Evolutionary conservation across 2,888 invertebrate genomes (phyloP), one percentile per base, ranked within the genome.

Genomic region (Diarsia mendica): DNA sequence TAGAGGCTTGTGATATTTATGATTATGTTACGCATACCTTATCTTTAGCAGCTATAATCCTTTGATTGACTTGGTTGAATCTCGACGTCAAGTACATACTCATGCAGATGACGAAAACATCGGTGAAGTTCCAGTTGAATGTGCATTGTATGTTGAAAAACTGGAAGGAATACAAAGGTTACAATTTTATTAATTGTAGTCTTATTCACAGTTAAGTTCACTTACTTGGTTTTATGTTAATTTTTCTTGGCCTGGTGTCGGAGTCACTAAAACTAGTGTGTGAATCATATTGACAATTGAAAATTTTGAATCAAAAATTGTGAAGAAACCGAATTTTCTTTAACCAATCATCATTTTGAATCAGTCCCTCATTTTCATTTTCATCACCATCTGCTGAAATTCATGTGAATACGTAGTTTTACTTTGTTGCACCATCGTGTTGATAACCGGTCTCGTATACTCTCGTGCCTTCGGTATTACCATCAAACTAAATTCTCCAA

Each of bases 101-200:
- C 23, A 98, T 94, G 65, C 97, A 94, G 86, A 98, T 98, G 18
- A 98, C 97, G 88, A 98, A 98, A 8, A 97, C 90, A 88, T 98
- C 97, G 79, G 97, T 97, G 78, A 97, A 98, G 87, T 97, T 98
- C 98, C 98, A 98, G 1, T 97, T 97, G 74, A 98, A 98, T 0
- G 98, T 97, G 46, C 97, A 96, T 64, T 97, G 94, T 33, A 97
- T 84, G 89, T 97, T 97, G 13, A 97, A 85, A 11, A 95, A 80
- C 95, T 95, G 88, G 51, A 91, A 90, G 49, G 67, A 67, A 75
- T 33, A 46, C 39, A 39, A 39, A 20, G 18, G 33, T 28, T 28
- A 28, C 28, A 28, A 28, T 28, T 28, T 28, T 28, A 28, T 28
- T 28, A 28, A 28, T 28, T 28, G 28, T 28, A 28, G 28, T 28